Evolutionary conservation across 1,140 invertebrate species (phyloP).

Genomic region (Notospermus geniculatus): DNA sequence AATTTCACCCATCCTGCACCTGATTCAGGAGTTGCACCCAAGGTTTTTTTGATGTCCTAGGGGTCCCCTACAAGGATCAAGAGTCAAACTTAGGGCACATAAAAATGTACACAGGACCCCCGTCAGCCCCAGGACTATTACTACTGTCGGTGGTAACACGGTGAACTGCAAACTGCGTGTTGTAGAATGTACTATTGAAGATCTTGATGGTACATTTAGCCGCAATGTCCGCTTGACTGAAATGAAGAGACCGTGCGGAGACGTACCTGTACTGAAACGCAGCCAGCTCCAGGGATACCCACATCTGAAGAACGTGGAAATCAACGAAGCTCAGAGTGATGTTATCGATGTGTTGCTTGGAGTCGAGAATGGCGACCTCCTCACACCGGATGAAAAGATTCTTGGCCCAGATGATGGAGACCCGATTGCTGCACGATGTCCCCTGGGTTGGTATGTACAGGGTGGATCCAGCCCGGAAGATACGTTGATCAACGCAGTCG

Average conservation of each 20-base stretch:
- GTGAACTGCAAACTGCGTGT: background rate
- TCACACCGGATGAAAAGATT: background rate
- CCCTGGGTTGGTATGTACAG: slow-evolving; percentile 12
- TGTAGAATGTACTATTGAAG: background rate
- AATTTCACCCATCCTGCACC: too few species aligned
- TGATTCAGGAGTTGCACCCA: too few species aligned
- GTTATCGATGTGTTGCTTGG: slow-evolving; percentile 10
- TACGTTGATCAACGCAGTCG: background rate
- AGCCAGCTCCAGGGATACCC: background rate
- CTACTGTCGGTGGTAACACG: slow-evolving; percentile 2
- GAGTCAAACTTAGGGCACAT: too few species aligned
- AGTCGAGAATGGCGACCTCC: slow-evolving; percentile 1
- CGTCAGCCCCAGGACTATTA: too few species aligned
- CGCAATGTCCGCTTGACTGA: background rate
- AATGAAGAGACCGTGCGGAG: slow-evolving; percentile 11
- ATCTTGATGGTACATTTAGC: background rate
- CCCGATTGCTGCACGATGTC: slow-evolving; percentile 5
- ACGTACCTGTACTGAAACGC: background rate
- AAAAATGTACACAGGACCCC: too few species aligned
- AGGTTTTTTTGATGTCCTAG: too few species aligned
- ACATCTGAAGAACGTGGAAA: slow-evolving; percentile 1
- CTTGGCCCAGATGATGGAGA: background rate
- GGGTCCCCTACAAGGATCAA: too few species aligned
- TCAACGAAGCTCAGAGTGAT: background rate
- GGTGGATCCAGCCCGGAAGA: slow-evolving; percentile 3